Base-by-base conservation (phyloP, 2,797 vertebrate genomes). In the Denticeps clupeoides region DNA sequence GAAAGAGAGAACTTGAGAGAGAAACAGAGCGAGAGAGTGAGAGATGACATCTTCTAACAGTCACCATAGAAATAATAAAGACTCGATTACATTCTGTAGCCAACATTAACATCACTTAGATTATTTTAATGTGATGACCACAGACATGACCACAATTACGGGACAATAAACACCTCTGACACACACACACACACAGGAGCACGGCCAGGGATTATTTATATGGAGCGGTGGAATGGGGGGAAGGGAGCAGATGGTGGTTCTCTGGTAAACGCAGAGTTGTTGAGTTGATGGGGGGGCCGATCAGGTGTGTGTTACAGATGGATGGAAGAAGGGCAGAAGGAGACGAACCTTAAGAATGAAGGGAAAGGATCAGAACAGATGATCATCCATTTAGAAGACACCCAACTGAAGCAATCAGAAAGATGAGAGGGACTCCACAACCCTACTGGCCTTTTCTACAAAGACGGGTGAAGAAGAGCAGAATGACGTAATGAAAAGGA, bases 31-130 rank as follows among this genome's bases (percentile, higher is more conserved):
- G 8, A 19, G 5, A 3, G n/a, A 28, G n/a, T 5, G 4, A 5
- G 28, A 5, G 11, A n/a, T 3, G 3, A 18, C 7, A 8, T 19
- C 33, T 5, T 16, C 33, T 37, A 9, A 33, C 24, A 13, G 2
- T 6, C 18, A 49, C 37, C 18, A 41, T 10, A 15, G 41, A 19
- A 37, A 13, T 48, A 31, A 41, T 43, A 21, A 49, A 42, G 54
- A 53, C 27, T 47, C 15, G 50, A 7, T 35, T 47, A 37, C 26
- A 35, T 29, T 54, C 53, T 48, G 3, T 28, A 54, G 53, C 50
- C 50, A 32, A 51, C 47, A 37, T 33, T 44, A 56, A 45, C 48
- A 53, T 15, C 43, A 33, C 49, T 49, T n/a, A n/a, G n/a, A n/a
- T n/a, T n/a, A n/a, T n/a, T n/a, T n/a, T n/a, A n/a, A n/a, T n/a